Evolutionary conservation across 2,888 invertebrate species (phyloP), one percentile per base, ranked within the genome.

Genomic region (Cactoblastis cactorum): DNA sequence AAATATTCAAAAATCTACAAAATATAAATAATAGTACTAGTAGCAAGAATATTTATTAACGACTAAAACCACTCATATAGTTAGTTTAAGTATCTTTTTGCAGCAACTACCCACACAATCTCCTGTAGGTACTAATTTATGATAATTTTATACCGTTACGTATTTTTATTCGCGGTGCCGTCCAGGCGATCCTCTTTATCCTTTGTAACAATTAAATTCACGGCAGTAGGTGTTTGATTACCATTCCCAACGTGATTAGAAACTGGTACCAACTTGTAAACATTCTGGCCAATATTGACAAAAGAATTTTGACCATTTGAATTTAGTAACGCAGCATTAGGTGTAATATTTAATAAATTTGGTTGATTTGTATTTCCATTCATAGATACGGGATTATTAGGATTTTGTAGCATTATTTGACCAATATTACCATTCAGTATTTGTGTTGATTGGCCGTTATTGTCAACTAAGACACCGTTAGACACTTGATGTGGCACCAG

Each of bases 191-290:
- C 28, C 11, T 15, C 43, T 43, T 43, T 43, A 15, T 43, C 43
- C 2, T 28, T 43, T 3, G 14, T 17, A 17, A 3, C 5, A 11
- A 43, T 11, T 11, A 43, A 43, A 43, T 43, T 43, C 17, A 28
- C 43, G 4, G 24, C 2, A 0, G 32, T 11, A 5, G 3, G 43
- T 15, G n/a, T 28, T 11, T 43, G 24, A 22, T 12, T 9, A 28
- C 11, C 11, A 37, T 24, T 28, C n/a, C 15, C 12, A 0, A 14
- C 37, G 17, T 48, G 15, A 34, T n/a, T 22, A 24, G 22, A 28
- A 22, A 48, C 17, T 11, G 47, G 22, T 12, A 48, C 47, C n/a
- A 48, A 8, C 6, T 37, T 37, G 22, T 38, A 48, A 28, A 48
- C 17, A 37, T 24, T 48, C 22, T 22, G 46, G 9, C 46, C 34